A percentile compares a stretch with the other conserved stretches of the same genome.
These are phyloP conservation scores for Larimichthys crocea DNA, from an alignment of 2,113 vertebrate genomes.

Conservation along the genomic window DNA sequence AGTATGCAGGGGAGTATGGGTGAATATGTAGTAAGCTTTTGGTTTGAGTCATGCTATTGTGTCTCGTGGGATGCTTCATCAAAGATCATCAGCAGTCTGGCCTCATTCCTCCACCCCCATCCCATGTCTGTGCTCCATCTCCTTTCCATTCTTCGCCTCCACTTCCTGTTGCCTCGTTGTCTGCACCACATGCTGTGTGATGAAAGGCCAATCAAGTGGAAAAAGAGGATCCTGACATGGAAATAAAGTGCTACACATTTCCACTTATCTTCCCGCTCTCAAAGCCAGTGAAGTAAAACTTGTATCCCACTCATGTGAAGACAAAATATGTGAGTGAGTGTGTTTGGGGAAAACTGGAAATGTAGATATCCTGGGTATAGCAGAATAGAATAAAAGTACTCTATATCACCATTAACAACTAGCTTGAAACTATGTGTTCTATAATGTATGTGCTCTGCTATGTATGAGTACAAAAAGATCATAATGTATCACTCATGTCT, in stretches of 20 bases:
- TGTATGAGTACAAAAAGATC: conserved; percentile 1
- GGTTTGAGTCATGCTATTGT: conserved; percentile 14
- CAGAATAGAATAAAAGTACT: not conserved
- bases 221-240: conserved; percentile 64
- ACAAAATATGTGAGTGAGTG: conserved; percentile 5
- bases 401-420: conserved; percentile 6
- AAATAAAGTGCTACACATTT: conserved; percentile 66
- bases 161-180: conserved; percentile 59
- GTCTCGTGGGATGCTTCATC: conserved; percentile 27
- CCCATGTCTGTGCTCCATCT: conserved; percentile 10
- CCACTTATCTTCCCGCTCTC: conserved; percentile 64
- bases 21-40: not conserved
- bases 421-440: not conserved
- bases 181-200: conserved; percentile 67
- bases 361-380: not conserved
- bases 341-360: conserved; percentile 5
- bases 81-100: conserved; percentile 43
- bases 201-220: conserved; percentile 70
- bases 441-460: not conserved
- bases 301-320: conserved; percentile 41
- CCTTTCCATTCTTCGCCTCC: conserved; percentile 23
- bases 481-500: not conserved
- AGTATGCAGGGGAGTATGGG: conserved; percentile 9
- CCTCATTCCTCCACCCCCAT: conserved; percentile 4
- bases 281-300: conserved; percentile 42